These are phyloP conservation scores for Pangasius djambal DNA, from an alignment of 2,797 vertebrate species.

Conservation along the genomic window DNA sequence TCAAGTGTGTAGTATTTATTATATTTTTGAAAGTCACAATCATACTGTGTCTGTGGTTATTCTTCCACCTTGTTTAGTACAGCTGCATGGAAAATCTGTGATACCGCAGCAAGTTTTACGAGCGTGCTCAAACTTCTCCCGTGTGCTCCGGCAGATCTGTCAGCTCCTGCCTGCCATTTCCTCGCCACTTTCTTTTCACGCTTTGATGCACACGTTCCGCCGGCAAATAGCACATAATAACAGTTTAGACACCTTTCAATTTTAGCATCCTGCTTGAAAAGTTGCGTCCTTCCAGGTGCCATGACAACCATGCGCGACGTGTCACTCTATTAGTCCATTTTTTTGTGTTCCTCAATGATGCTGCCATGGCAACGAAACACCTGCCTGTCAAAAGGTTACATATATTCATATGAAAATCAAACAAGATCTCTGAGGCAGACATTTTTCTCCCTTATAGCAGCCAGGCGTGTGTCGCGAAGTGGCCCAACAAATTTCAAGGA, in stretches of 20 bases:
- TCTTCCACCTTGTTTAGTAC: not conserved
- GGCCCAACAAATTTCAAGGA: conserved; percentile 24
- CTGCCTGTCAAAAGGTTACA: conserved; percentile 55
- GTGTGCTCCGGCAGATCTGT: conserved; percentile 34
- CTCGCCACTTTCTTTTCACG: conserved; percentile 53
- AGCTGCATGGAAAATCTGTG: conserved; percentile 5
- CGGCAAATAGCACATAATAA: conserved; percentile 70
- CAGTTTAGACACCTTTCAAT: conserved; percentile 68
- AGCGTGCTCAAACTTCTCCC: conserved; percentile 41
- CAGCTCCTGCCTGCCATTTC: conserved; percentile 48
- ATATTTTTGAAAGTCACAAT: not conserved
- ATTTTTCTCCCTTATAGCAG: conserved; percentile 11
- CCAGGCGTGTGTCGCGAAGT: not conserved
- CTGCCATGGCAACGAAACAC: conserved; percentile 57
- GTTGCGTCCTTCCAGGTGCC: conserved; percentile 62
- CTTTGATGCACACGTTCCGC: conserved; percentile 58
- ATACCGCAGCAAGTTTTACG: conserved; percentile 21
- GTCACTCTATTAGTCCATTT: conserved; percentile 48
- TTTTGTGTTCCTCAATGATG: conserved; percentile 40
- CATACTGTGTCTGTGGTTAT: not conserved
- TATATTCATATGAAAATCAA: conserved; percentile 40
- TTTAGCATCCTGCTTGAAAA: conserved; percentile 64
- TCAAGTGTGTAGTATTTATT: not conserved
- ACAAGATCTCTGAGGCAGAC: conserved; percentile 22
- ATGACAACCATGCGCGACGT: conserved; percentile 55